These are phyloP conservation scores for Syrmaticus mikado DNA, from an alignment of 2,113 vertebrate species.

Conservation along the genomic window DNA sequence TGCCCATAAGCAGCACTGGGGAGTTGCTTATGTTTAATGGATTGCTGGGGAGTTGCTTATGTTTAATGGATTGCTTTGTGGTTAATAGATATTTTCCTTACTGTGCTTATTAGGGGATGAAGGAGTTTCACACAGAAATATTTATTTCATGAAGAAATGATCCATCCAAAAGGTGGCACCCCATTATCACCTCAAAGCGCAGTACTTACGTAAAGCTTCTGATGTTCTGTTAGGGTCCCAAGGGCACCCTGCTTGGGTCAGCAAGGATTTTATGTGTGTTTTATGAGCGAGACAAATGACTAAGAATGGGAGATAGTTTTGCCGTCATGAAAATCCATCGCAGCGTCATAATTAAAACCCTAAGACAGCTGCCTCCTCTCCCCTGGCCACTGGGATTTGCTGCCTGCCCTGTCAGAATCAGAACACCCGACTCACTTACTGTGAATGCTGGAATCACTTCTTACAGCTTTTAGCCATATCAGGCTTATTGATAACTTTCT, in stretches of 20 bases:
- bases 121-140: background rate
- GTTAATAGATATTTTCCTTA: background rate
- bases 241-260: background rate
- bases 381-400: rapidly evolving
- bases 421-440: background rate
- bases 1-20: background rate
- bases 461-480: rapidly evolving
- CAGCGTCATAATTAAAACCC: background rate
- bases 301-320: background rate
- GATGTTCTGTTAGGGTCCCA: background rate
- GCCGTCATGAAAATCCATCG: background rate
- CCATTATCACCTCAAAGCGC: background rate
- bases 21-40: too few species aligned
- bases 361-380: rapidly evolving
- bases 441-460: background rate
- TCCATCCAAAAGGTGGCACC: background rate
- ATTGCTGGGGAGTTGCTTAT: background rate
- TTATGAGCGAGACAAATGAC: rapidly evolving
- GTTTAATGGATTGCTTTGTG: background rate
- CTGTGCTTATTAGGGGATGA: background rate
- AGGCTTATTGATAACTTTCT: background rate
- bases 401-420: background rate
- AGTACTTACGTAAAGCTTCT: background rate
- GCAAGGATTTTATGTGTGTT: background rate
- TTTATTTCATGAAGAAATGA: background rate